Base-by-base conservation (phyloP, 2,113 vertebrate species). In the Coryphaenoides rupestris region DNA sequence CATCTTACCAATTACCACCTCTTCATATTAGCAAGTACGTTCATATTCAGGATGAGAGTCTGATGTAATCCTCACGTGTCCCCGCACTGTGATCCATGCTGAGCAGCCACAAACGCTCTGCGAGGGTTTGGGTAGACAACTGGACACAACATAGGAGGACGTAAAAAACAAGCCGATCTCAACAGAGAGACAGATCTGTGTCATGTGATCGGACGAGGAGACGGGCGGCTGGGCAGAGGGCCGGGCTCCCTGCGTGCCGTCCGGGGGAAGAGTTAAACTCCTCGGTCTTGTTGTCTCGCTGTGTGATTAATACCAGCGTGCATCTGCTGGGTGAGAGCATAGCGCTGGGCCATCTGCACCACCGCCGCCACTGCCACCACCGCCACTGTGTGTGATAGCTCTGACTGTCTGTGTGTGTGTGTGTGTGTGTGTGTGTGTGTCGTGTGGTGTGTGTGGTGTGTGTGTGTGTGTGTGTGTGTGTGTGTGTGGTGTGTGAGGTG, bases 271-370 rank as follows among this genome's bases (percentile, higher is more conserved):
- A 78, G 81, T 82, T 84, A 85, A 87, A 80, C 14, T 76, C 70
- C 70, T 79, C 71, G 56, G 65, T 79, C 33, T 72, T 75, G 60
- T 40, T 79, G 71, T 77, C 77, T 75, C 79, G 73, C 73, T 74
- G 73, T 66, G 65, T 84, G 87, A 87, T 86, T 89, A 89, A 86
- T 87, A 75, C 80, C 69, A 60, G 57, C 67, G 77, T 83, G 78
- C 87, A 87, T 87, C 84, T 86, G 87, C 81, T 89, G 78, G 75
- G 78, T 40, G 77, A 79, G 75, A 74, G 75, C 70, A 73, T 66
- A 77, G 57, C 71, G 66, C 74, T 69, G 24, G n/a, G 71, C 87
- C 87, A 89, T 89, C 86, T 87, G 86, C 84, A 67, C 64, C n/a
- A n/a, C 70, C 58, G 65, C 3, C 49, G 47, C 19, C 54, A 40